These are phyloP conservation scores for Ranitomeya imitator DNA, from an alignment of 2,113 vertebrate genomes.

Conservation along the genomic window DNA sequence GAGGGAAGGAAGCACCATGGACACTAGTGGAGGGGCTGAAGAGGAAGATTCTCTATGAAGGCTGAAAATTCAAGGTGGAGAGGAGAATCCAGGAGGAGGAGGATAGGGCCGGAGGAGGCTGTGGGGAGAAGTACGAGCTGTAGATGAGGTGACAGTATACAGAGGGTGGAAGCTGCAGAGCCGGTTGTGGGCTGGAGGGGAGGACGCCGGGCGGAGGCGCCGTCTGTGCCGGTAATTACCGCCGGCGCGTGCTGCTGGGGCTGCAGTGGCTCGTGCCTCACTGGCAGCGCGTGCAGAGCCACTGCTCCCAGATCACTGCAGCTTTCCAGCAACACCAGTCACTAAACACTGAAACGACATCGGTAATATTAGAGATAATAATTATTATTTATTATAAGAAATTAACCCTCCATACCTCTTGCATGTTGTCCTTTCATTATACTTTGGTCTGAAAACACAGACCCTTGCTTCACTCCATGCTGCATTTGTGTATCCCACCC, in stretches of 20 bases:
- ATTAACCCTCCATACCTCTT: not conserved
- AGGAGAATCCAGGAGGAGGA: not conserved
- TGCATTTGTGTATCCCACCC: not conserved
- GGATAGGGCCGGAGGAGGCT: not conserved
- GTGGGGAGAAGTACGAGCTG: not conserved
- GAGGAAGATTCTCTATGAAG: too few species aligned
- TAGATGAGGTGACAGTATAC: not conserved
- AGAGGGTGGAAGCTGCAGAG: not conserved
- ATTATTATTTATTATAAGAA: too few species aligned
- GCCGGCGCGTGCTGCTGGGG: slow-evolving; percentile 21
- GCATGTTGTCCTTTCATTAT: not conserved
- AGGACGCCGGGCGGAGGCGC: not conserved
- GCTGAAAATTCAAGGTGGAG: too few species aligned
- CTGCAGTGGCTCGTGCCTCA: slow-evolving; percentile 19
- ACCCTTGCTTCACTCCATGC: not conserved
- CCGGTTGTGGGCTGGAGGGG: not conserved
- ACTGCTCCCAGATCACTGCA: not conserved
- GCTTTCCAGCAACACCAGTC: not conserved
- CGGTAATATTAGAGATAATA: too few species aligned
- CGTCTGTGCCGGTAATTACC: not conserved
- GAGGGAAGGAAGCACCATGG: not conserved
- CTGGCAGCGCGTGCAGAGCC: slow-evolving; percentile 18
- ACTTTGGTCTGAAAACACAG: too few species aligned
- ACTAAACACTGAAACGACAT: not conserved
- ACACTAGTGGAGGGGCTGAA: not conserved